These are phyloP conservation scores for Danio albolineatus DNA, from an alignment of 2,797 vertebrate species.

Conservation along the genomic window DNA sequence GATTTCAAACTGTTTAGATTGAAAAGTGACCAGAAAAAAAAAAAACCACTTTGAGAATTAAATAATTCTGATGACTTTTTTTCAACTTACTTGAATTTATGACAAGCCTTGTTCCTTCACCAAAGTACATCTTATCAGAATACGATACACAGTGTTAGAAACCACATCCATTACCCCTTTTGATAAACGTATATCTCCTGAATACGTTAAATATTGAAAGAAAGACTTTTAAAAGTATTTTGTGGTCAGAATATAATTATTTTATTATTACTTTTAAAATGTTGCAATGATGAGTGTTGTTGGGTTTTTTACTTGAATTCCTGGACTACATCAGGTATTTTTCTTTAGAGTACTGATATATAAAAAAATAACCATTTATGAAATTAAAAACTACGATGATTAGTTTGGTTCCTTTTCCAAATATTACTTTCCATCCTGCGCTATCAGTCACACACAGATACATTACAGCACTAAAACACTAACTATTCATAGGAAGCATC, in stretches of 20 bases:
- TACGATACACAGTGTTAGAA: slow-evolving; percentile 33
- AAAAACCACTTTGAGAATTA: too few species aligned
- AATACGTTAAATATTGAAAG: neutral
- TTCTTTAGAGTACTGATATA: neutral
- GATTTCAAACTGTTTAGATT: neutral
- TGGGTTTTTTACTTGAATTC: neutral
- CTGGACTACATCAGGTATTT: neutral
- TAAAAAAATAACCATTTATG: neutral
- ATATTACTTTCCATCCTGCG: slow-evolving; percentile 29
- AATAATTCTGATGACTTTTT: neutral
- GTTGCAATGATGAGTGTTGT: neutral
- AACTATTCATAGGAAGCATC: neutral
- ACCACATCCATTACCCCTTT: slow-evolving; percentile 2
- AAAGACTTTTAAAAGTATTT: neutral
- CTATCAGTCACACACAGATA: slow-evolving; percentile 28
- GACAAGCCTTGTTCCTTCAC: slow-evolving; percentile 14
- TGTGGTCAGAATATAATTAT: neutral
- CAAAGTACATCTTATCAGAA: slow-evolving; percentile 35
- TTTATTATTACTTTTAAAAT: neutral
- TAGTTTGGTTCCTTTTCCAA: slow-evolving; percentile 50
- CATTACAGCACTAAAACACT: neutral
- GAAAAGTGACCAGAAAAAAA: neutral
- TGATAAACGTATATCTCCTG: neutral
- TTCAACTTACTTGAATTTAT: slow-evolving; percentile 27
- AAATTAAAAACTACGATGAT: slow-evolving; percentile 23